A percentile compares a stretch with the other conserved stretches of the same genome.
phyloP scores from a whole-genome alignment of 2,797 vertebrate genomes.

The Enteromius fasciolatus region DNA sequence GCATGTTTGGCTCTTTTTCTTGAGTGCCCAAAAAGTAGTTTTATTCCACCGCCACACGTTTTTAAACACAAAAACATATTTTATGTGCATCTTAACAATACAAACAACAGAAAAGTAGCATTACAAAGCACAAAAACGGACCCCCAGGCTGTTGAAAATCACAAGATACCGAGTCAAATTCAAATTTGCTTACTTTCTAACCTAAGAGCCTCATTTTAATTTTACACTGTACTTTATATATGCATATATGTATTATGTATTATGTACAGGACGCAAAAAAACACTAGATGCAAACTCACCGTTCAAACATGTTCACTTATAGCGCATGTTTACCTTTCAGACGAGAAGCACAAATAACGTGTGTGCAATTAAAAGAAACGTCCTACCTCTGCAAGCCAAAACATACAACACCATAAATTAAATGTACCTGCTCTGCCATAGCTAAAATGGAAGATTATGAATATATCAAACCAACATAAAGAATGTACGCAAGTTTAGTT shows the following conservation, averaged over 20 bases:
- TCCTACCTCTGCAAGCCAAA: too few relatives aligned
- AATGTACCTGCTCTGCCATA: neutral
- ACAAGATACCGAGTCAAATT: neutral
- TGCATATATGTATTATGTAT: neutral
- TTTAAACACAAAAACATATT: neutral
- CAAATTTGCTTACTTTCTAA: neutral
- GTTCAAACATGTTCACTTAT: neutral
- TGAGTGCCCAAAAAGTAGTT: neutral
- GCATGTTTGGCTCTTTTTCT: neutral
- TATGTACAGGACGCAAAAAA: neutral
- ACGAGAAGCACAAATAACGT: neutral
- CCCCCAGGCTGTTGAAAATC: neutral
- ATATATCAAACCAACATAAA: neutral
- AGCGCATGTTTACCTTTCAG: neutral
- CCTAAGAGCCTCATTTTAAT: neutral
- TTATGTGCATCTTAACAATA: neutral
- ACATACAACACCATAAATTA: too few relatives aligned
- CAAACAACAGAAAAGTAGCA: neutral
- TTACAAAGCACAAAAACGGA: neutral
- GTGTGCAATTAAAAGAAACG: neutral
- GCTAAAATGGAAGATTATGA: neutral
- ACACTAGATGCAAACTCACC: neutral
- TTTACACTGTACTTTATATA: neutral
- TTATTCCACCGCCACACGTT: neutral
- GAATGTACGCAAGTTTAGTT: neutral